These are phyloP conservation scores for Microtus obscurus DNA, from an alignment of 2,797 vertebrate genomes.

Conservation along the genomic window DNA sequence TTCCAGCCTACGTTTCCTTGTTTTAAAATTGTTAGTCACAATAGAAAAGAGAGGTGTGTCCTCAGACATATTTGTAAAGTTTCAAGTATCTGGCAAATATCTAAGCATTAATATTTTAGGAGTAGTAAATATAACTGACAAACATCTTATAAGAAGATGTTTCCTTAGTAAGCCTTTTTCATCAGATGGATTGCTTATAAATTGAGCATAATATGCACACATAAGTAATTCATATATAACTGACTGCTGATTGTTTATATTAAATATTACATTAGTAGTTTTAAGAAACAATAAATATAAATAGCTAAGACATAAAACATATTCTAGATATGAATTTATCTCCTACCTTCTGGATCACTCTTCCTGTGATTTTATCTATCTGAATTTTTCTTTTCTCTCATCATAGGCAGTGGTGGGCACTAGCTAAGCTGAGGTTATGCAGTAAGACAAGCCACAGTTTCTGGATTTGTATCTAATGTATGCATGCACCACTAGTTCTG, in stretches of 20 bases:
- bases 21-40: slow-evolving; percentile 53
- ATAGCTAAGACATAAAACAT: not conserved
- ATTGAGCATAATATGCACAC: not conserved
- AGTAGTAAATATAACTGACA: slow-evolving; percentile 50
- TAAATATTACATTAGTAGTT: not conserved
- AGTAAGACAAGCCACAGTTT: not conserved
- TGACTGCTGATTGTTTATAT: not conserved
- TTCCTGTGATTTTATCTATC: not conserved
- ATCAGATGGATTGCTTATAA: slow-evolving; percentile 41
- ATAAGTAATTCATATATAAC: not conserved
- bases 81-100: slow-evolving; percentile 59
- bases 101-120: slow-evolving; percentile 50
- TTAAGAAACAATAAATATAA: slow-evolving; percentile 53
- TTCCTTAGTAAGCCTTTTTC: slow-evolving; percentile 57
- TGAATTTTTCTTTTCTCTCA: not conserved
- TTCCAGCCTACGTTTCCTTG: slow-evolving; percentile 32
- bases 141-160: slow-evolving; percentile 42
- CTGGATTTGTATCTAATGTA: not conserved
- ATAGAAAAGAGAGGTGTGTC: not conserved
- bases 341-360: not conserved
- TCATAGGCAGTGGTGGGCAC: accelerated
- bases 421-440: not conserved
- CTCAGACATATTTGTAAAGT: slow-evolving; percentile 45
- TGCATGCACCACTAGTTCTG: not conserved
- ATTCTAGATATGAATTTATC: not conserved